Evolutionary conservation across 23 tunicate genomes (phyloP), one percentile per base, ranked within the genome.

Genomic region (Botrylloides violaceus): DNA sequence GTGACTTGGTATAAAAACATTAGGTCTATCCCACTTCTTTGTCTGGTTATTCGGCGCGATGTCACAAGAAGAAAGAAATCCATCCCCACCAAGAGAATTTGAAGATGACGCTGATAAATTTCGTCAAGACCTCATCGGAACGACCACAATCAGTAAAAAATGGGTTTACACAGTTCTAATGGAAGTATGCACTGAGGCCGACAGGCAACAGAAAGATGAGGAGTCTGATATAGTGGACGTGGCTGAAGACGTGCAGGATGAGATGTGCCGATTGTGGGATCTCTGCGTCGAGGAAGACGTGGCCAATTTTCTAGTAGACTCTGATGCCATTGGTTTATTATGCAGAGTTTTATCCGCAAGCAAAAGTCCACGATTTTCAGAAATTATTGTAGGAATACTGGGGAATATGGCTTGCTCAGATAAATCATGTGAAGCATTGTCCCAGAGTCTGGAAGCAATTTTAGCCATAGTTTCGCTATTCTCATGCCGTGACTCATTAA

Each of bases 1-100:
- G n/a, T n/a, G n/a, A n/a, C n/a, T n/a, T n/a, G n/a, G n/a, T n/a
- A n/a, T n/a, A n/a, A n/a, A n/a, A n/a, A n/a, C n/a, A n/a, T n/a
- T n/a, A n/a, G n/a, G n/a, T n/a, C n/a, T n/a, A n/a, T n/a, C n/a
- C n/a, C n/a, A n/a, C n/a, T n/a, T n/a, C n/a, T n/a, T n/a, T n/a
- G n/a, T n/a, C n/a, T n/a, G n/a, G n/a, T n/a, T n/a, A n/a, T n/a
- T n/a, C n/a, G n/a, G n/a, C n/a, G n/a, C n/a, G n/a, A n/a, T n/a
- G n/a, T n/a, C n/a, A n/a, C n/a, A n/a, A n/a, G 53, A 43, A 9
- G 95, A 87, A 26, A 63, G 95, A 64, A 87, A 87, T 71, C 95
- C 95, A 3, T 87, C 95, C 0, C 95, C 95, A 7, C 95, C 95
- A 19, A 81, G 79, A 24, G 95, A 87, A 56, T 81, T 87, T 71